These are phyloP conservation scores for Papilio polytes DNA, from an alignment of 1,140 invertebrate genomes.

Conservation along the genomic window DNA sequence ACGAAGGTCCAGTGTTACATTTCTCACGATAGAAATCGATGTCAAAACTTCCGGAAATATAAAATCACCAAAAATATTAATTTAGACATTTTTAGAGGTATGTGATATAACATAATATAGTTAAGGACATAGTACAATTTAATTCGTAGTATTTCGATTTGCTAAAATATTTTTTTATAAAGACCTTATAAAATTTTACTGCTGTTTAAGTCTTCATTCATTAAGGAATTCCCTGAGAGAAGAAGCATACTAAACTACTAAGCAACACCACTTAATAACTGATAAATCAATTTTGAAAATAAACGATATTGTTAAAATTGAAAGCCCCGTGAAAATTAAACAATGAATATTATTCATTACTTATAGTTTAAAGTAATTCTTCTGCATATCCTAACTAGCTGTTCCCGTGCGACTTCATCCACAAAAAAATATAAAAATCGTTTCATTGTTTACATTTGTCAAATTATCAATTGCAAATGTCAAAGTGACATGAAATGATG, in stretches of 20 bases:
- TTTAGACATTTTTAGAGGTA: neutral
- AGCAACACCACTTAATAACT: too few relatives aligned
- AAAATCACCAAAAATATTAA: constrained; percentile 15
- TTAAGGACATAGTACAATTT: neutral
- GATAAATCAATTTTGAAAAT: too few relatives aligned
- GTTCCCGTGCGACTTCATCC: too few relatives aligned
- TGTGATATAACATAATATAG: neutral
- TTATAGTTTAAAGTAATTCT: neutral
- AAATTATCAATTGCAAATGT: too few relatives aligned
- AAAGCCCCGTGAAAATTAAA: neutral
- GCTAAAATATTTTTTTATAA: too few relatives aligned
- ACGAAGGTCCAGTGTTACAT: constrained; percentile 13
- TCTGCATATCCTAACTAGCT: neutral
- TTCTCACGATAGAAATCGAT: constrained; percentile 35
- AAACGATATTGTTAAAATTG: neutral
- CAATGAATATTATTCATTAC: neutral
- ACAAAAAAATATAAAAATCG: too few relatives aligned
- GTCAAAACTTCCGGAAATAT: constrained; percentile 27
- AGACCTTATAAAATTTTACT: too few relatives aligned
- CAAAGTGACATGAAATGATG: too few relatives aligned
- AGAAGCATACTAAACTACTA: too few relatives aligned
- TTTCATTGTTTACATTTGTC: too few relatives aligned
- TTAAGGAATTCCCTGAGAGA: too few relatives aligned
- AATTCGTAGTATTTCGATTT: neutral
- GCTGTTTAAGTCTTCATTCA: too few relatives aligned